Conservation (phyloP, 2,888 invertebrate species). For the Trichopoda pennipes region DNA sequence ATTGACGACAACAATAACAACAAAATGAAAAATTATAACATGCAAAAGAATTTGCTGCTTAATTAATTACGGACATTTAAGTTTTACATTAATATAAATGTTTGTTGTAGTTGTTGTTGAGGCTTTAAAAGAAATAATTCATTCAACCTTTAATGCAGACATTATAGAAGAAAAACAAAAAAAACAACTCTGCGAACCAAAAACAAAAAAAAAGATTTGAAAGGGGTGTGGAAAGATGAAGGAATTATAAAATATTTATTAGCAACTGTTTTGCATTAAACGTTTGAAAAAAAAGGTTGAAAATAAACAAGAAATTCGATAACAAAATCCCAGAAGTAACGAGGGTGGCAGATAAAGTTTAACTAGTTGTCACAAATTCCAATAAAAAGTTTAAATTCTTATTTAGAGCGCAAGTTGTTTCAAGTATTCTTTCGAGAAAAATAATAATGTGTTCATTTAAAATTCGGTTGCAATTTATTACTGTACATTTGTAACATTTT, state of each 20-base stretch:
- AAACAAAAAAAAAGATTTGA: background rate
- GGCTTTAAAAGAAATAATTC: constrained; percentile 37
- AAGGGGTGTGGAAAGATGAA: constrained; percentile 37
- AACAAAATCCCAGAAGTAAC: background rate
- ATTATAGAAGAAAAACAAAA: background rate
- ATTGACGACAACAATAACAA: constrained; percentile 33
- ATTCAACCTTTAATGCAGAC: constrained; percentile 47
- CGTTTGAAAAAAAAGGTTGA: background rate
- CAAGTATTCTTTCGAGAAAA: too few species aligned
- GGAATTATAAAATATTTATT: constrained; percentile 40
- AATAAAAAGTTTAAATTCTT: too few species aligned
- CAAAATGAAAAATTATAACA: constrained; percentile 31
- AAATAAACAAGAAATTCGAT: constrained; percentile 1
- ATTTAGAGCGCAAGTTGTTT: too few species aligned
- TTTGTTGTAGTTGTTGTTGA: constrained; percentile 9
- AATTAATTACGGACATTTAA: constrained; percentile 55
- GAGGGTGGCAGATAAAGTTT: constrained; percentile 1
- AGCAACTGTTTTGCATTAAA: constrained; percentile 6
- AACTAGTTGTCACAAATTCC: background rate
- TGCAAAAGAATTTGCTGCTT: constrained; percentile 47
- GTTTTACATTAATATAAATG: constrained; percentile 20
- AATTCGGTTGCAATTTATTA: too few species aligned
- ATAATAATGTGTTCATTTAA: too few species aligned
- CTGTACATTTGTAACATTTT: too few species aligned
- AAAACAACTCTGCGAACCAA: constrained; percentile 15